phyloP scores from a whole-genome alignment of 1,140 invertebrate genomes.

The Orchestia grillus region DNA sequence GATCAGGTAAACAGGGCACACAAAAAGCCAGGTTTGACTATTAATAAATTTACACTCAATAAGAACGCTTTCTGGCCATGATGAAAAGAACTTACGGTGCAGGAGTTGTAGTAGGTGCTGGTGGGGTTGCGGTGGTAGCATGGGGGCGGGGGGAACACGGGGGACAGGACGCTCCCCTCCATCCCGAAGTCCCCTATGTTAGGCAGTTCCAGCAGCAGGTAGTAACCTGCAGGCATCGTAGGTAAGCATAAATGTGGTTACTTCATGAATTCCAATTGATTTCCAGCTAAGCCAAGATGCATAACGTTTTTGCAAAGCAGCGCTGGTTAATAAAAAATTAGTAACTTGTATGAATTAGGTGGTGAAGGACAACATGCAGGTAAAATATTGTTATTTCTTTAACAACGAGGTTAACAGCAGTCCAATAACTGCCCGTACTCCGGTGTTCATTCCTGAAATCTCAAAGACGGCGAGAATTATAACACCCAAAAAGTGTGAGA shows the following conservation, averaged over 20 bases:
- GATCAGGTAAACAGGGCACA: too few relatives aligned
- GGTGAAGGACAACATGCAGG: background rate
- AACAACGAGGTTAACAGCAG: too few relatives aligned
- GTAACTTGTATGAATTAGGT: too few relatives aligned
- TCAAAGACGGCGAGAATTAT: too few relatives aligned
- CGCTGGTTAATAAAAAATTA: background rate
- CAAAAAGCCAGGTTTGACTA: too few relatives aligned
- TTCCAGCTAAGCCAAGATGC: background rate
- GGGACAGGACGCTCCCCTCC: slow-evolving; percentile 62
- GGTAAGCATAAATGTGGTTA: background rate
- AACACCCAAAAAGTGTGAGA: too few relatives aligned
- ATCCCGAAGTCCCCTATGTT: slow-evolving; percentile 58
- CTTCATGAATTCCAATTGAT: background rate
- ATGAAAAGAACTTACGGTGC: slow-evolving; percentile 59
- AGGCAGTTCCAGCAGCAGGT: slow-evolving; percentile 65
- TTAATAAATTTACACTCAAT: too few relatives aligned
- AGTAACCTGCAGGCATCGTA: slow-evolving; percentile 55
- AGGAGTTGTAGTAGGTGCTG: slow-evolving; percentile 58
- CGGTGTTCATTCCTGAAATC: too few relatives aligned
- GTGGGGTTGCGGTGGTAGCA: slow-evolving; percentile 64
- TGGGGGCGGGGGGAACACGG: slow-evolving; percentile 62
- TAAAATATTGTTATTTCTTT: background rate
- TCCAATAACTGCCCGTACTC: too few relatives aligned
- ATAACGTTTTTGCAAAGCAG: background rate
- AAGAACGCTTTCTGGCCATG: too few relatives aligned